These are phyloP conservation scores for Holotrichia oblita DNA, from an alignment of 1,140 invertebrate species.

Conservation along the genomic window DNA sequence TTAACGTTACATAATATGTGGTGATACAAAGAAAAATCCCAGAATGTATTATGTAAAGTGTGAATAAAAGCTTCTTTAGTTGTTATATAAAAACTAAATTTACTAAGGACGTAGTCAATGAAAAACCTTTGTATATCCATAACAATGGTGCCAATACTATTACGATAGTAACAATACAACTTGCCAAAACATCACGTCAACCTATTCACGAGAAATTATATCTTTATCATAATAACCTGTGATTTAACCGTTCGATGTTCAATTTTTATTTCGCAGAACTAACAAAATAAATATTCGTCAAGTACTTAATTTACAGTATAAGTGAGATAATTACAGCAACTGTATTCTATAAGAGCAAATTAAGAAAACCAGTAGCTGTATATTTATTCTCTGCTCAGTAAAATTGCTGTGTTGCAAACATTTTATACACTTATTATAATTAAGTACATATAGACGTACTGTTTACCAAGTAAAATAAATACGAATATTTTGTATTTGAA, in stretches of 20 bases:
- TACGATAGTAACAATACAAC: not conserved
- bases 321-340: too few species aligned
- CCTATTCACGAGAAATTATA: not conserved
- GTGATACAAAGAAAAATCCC: not conserved
- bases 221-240: not conserved
- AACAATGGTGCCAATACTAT: not conserved
- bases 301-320: too few species aligned
- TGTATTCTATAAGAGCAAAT: too few species aligned
- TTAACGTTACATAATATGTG: conserved; percentile 2
- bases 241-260: conserved; percentile 3
- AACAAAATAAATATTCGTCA: too few species aligned
- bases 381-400: too few species aligned
- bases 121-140: not conserved
- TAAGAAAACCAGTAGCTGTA: too few species aligned
- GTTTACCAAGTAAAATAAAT: too few species aligned
- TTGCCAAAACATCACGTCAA: conserved; percentile 14
- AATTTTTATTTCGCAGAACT: not conserved
- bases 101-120: not conserved
- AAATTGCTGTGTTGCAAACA: too few species aligned
- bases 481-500: too few species aligned
- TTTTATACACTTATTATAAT: too few species aligned
- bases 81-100: not conserved
- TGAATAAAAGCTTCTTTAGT: not conserved
- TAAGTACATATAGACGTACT: too few species aligned
- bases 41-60: not conserved